Conservation (phyloP, 1,140 invertebrate species). For the Dufourea novaeangliae region DNA sequence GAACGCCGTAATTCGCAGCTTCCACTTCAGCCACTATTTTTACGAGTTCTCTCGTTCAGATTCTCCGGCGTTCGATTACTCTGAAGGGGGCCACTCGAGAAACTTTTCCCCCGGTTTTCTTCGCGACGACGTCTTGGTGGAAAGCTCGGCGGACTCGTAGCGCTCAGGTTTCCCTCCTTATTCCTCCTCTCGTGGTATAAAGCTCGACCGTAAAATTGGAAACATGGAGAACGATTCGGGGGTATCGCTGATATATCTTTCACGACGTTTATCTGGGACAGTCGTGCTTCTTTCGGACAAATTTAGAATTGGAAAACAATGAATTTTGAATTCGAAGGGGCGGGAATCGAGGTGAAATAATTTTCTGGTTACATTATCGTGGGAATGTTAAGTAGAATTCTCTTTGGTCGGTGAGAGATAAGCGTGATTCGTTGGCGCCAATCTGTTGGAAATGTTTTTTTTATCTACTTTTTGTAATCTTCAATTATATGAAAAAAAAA, state of each 20-base stretch:
- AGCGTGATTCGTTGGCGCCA: background rate
- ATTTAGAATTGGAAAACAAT: background rate
- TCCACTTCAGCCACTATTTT: background rate
- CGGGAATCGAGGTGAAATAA: background rate
- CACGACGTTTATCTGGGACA: background rate
- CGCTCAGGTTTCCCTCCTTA: background rate
- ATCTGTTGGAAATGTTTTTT: no score
- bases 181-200: background rate
- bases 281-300: background rate
- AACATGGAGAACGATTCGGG: background rate
- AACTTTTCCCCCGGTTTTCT: background rate
- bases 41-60: background rate
- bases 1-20: background rate
- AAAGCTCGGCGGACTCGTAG: background rate
- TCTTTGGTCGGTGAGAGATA: no score
- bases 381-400: background rate
- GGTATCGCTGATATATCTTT: background rate
- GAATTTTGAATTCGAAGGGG: background rate
- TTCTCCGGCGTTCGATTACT: slow-evolving; percentile 2
- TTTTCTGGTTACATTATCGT: background rate
- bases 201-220: background rate
- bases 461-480: no score
- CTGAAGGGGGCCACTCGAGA: background rate
- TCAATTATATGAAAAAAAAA: no score
- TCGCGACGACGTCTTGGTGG: background rate